Evolutionary conservation across 1,140 invertebrate genomes (phyloP).

Genomic region (Papilio aristodemus): DNA sequence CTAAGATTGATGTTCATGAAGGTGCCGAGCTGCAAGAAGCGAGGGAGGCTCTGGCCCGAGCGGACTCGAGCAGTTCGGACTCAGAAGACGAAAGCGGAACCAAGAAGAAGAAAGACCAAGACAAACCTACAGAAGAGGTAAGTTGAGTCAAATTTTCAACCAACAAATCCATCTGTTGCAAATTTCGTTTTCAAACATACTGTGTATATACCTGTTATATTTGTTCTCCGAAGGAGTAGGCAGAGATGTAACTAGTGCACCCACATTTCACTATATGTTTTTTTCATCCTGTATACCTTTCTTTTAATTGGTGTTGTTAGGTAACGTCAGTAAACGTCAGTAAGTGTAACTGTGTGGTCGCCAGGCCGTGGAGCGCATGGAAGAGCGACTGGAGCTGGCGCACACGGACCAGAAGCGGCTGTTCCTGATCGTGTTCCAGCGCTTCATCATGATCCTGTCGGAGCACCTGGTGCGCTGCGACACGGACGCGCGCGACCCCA

Average conservation of each 20-base stretch:
- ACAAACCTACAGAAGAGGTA: conserved; percentile 91
- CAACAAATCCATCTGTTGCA: no score
- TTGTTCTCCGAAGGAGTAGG: no score
- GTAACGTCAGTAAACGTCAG: no score
- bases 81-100: conserved; percentile 86
- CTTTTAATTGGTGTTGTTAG: no score
- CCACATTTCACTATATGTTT: no score
- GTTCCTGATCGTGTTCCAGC: conserved; percentile 98
- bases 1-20: no score
- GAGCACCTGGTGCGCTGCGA: conserved; percentile 97
- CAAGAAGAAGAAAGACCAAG: conserved; percentile 84
- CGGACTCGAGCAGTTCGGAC: conserved; percentile 88
- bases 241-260: no score
- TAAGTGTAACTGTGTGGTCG: not conserved
- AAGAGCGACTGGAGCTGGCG: conserved; percentile 95
- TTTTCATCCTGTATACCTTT: no score
- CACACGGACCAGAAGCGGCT: conserved; percentile 98
- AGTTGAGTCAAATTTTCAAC: not conserved
- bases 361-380: conserved; percentile 94
- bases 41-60: conserved; percentile 89
- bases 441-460: conserved; percentile 98
- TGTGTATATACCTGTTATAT: no score
- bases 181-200: no score
- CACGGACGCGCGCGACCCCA: conserved; percentile 94
- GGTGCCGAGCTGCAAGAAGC: conserved; percentile 91